These are phyloP conservation scores for Centropyge bicolor DNA, from an alignment of 2,797 vertebrate species.

Conservation along the genomic window DNA sequence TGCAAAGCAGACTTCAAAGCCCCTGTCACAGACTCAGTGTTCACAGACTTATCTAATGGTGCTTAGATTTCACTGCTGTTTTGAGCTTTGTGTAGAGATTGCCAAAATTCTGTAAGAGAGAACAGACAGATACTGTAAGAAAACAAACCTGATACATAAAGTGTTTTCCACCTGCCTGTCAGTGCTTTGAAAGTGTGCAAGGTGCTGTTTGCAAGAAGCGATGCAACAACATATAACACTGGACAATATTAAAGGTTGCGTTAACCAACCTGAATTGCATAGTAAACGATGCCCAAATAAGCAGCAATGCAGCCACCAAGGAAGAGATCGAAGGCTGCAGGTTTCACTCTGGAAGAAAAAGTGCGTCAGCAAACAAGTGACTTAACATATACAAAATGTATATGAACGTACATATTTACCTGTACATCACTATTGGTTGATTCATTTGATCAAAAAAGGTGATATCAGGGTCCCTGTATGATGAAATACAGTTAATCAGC, in stretches of 20 bases:
- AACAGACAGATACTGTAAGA: constrained; percentile 29
- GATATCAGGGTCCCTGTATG: constrained; percentile 86
- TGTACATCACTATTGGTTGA: constrained; percentile 87
- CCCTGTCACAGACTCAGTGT: neutral
- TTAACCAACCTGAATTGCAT: constrained; percentile 82
- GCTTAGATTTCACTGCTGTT: constrained; percentile 81
- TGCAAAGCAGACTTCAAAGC: constrained; percentile 47
- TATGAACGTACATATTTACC: constrained; percentile 67
- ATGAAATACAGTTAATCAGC: constrained; percentile 23
- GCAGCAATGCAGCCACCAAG: constrained; percentile 87
- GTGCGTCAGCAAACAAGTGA: neutral
- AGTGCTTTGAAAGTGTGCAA: constrained; percentile 11
- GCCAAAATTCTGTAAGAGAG: constrained; percentile 81
- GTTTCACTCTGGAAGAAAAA: constrained; percentile 84
- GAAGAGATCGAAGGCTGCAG: constrained; percentile 90
- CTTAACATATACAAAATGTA: neutral
- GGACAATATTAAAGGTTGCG: neutral
- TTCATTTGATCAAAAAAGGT: constrained; percentile 90
- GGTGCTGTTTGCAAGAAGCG: neutral
- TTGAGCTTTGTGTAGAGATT: constrained; percentile 82
- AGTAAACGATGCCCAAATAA: constrained; percentile 87
- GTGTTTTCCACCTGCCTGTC: neutral
- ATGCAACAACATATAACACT: neutral
- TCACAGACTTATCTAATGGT: constrained; percentile 69
- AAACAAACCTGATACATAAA: constrained; percentile 1